phyloP scores from a whole-genome alignment of 2,113 vertebrate species.

The Colius striatus region DNA sequence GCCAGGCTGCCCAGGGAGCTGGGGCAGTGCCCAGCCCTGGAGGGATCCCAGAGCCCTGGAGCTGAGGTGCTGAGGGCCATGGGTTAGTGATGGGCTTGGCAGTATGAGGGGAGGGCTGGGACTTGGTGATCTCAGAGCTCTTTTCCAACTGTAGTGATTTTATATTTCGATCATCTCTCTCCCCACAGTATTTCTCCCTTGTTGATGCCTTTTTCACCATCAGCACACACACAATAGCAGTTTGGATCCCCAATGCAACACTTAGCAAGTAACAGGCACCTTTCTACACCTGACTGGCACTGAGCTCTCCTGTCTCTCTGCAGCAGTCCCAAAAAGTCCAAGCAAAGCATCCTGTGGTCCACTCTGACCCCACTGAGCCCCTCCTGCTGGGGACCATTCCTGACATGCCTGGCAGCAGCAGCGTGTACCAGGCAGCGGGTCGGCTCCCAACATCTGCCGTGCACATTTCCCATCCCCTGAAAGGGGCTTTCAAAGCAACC shows the following conservation, averaged over 20 bases:
- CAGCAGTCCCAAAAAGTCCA: neutral
- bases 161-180: neutral
- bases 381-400: neutral
- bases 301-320: fast-evolving
- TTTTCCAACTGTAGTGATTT: too few species aligned
- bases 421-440: neutral
- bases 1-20: too few species aligned
- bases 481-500: slow-evolving; percentile 11
- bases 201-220: neutral
- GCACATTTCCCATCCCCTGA: slow-evolving; percentile 29
- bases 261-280: neutral
- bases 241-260: fast-evolving
- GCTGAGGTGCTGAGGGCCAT: too few species aligned
- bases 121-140: too few species aligned
- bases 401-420: neutral
- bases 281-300: neutral
- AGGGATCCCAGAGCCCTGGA: too few species aligned
- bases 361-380: fast-evolving
- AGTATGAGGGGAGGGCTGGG: too few species aligned
- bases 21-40: too few species aligned
- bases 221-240: neutral
- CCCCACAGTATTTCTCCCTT: neutral
- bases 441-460: slow-evolving; percentile 51
- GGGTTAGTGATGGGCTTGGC: too few species aligned
- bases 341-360: neutral